Evolutionary conservation across 2,113 vertebrate species (phyloP).

Genomic region (Morphnarchus princeps): DNA sequence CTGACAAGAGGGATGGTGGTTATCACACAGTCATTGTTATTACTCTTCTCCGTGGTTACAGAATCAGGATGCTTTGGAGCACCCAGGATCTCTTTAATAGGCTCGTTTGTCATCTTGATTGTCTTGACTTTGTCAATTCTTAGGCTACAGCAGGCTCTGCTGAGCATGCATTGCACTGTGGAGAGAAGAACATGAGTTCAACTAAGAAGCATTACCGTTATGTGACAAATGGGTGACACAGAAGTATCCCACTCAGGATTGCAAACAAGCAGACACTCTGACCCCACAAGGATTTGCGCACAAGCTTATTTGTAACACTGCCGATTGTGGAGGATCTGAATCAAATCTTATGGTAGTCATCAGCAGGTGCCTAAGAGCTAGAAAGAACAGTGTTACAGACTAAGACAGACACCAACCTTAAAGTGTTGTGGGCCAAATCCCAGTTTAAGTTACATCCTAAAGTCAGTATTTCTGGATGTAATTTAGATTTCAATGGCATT

Average conservation of each 20-base stretch:
- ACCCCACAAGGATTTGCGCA: background rate
- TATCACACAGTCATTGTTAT: constrained; percentile 68
- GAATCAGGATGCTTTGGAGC: constrained; percentile 72
- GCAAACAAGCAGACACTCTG: background rate
- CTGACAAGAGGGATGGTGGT: constrained; percentile 83
- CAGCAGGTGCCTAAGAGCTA: rapidly evolving
- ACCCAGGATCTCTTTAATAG: constrained; percentile 78
- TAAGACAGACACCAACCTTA: background rate
- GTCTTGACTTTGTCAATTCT: background rate
- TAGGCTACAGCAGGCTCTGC: constrained; percentile 29
- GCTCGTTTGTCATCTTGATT: constrained; percentile 82
- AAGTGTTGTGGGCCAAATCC: background rate
- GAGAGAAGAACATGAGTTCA: constrained; percentile 1
- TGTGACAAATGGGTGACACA: background rate
- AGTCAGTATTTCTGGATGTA: background rate
- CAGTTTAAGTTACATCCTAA: background rate
- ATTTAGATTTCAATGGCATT: background rate
- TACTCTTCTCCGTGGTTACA: constrained; percentile 67
- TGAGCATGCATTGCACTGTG: constrained; percentile 14
- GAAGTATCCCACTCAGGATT: background rate
- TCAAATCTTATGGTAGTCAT: background rate
- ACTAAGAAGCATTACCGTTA: rapidly evolving
- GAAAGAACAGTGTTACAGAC: background rate
- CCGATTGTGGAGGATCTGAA: background rate
- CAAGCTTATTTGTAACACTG: background rate